A percentile compares a stretch with the other conserved stretches of the same genome.
phyloP scores from a whole-genome alignment of 2,888 invertebrate species.

The Meloe dianella region DNA sequence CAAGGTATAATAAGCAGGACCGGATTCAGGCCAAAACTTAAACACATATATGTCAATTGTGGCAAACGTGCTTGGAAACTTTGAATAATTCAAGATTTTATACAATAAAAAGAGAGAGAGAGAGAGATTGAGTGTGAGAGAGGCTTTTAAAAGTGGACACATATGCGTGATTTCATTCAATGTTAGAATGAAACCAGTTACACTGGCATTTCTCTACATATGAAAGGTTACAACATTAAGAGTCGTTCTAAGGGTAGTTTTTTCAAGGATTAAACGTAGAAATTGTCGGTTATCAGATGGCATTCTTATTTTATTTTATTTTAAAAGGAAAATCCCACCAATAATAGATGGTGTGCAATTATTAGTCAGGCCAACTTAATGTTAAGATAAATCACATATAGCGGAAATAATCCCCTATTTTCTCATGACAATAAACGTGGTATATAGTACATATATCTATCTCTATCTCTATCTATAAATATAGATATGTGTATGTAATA shows the following conservation, averaged over 20 bases:
- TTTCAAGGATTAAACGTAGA: too few species aligned
- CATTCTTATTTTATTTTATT: too few species aligned
- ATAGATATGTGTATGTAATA: neutral
- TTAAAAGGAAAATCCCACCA: neutral
- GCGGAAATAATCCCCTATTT: conserved; percentile 8
- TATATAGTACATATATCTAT: too few species aligned
- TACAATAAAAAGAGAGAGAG: too few species aligned
- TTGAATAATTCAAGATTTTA: too few species aligned
- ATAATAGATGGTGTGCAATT: neutral
- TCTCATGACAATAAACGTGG: neutral
- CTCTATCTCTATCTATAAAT: neutral
- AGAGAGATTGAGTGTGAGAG: too few species aligned
- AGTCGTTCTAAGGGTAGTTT: neutral
- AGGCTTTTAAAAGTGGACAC: too few species aligned
- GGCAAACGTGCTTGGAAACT: neutral
- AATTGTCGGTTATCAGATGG: too few species aligned
- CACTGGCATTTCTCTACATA: too few species aligned
- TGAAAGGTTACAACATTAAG: too few species aligned
- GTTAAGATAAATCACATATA: neutral
- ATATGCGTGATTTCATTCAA: too few species aligned
- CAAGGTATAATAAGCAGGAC: neutral
- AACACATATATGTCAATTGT: neutral
- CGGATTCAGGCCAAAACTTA: neutral
- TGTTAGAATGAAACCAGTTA: too few species aligned
- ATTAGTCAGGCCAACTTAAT: neutral